Conservation (phyloP, 2,113 vertebrate species). For the Podocnemis expansa region DNA sequence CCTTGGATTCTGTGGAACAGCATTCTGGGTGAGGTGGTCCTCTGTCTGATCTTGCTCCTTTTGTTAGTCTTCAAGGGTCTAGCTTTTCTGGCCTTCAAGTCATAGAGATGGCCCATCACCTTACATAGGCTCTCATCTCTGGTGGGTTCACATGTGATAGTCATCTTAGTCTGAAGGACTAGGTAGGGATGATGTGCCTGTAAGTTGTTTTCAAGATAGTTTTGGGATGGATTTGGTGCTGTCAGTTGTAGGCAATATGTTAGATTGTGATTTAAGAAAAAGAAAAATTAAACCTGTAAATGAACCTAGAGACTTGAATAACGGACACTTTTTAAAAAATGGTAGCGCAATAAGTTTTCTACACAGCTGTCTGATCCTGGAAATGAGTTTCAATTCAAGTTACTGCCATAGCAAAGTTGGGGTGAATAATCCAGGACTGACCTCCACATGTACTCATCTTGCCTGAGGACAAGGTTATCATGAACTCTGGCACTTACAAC, state of each 20-base stretch:
- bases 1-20: neutral
- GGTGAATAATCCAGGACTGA: neutral
- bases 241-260: neutral
- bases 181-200: neutral
- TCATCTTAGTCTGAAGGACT: neutral
- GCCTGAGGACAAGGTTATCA: conserved; percentile 4
- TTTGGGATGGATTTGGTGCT: neutral
- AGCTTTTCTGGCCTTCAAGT: neutral
- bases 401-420: neutral
- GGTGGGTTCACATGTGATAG: neutral
- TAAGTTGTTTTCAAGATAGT: neutral
- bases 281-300: neutral
- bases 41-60: neutral
- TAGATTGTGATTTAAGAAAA: neutral
- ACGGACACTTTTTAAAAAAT: neutral
- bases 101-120: neutral
- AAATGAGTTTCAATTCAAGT: neutral
- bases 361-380: neutral
- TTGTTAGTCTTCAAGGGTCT: neutral
- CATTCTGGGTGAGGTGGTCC: neutral
- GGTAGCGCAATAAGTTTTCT: neutral
- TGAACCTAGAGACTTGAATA: neutral
- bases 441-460: neutral
- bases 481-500: rapidly evolving
- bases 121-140: neutral